A percentile compares a stretch with the other conserved stretches of the same genome.
Conservation (phyloP, 2,888 invertebrate genomes). For the Melipona beecheii region DNA sequence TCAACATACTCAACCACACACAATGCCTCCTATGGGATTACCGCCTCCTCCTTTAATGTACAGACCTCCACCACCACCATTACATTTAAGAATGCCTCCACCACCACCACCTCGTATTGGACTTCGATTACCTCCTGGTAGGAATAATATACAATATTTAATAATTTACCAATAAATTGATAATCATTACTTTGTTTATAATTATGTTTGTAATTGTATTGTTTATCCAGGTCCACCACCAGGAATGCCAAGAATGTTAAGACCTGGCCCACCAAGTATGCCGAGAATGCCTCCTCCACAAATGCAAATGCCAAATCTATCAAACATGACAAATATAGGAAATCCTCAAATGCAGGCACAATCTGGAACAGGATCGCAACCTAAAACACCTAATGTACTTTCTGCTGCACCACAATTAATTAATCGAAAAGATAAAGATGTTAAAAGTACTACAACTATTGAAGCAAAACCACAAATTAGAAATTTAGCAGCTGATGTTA, state of each 20-base stretch:
- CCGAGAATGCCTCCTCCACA: conserved; percentile 87
- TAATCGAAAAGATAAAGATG: conserved; percentile 88
- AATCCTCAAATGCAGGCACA: conserved; percentile 76
- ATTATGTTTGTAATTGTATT: conserved; percentile 62
- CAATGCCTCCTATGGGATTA: conserved; percentile 84
- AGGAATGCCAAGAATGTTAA: conserved; percentile 87
- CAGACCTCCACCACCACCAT: conserved; percentile 85
- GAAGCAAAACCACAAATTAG: conserved; percentile 98
- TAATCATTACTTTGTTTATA: not conserved
- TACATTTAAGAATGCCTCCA: conserved; percentile 84
- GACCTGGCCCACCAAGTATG: conserved; percentile 88
- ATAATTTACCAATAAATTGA: not conserved
- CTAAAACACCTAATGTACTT: conserved; percentile 89
- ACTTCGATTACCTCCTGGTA: conserved; percentile 85
- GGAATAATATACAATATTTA: conserved; percentile 24
- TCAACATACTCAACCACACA: conserved; percentile 73
- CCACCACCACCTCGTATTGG: conserved; percentile 85
- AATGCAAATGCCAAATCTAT: conserved; percentile 79
- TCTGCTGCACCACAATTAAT: conserved; percentile 93
- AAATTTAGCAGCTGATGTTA: conserved; percentile 96
- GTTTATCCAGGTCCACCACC: conserved; percentile 85
- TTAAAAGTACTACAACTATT: conserved; percentile 91
- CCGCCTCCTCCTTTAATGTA: conserved; percentile 86
- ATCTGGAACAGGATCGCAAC: conserved; percentile 75
- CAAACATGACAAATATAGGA: conserved; percentile 74